Percentiles rank a stretch among this genome's conserved stretches.
Evolutionary conservation across 2,888 invertebrate genomes (phyloP).

Genomic region (Muschampia plurimacula): DNA sequence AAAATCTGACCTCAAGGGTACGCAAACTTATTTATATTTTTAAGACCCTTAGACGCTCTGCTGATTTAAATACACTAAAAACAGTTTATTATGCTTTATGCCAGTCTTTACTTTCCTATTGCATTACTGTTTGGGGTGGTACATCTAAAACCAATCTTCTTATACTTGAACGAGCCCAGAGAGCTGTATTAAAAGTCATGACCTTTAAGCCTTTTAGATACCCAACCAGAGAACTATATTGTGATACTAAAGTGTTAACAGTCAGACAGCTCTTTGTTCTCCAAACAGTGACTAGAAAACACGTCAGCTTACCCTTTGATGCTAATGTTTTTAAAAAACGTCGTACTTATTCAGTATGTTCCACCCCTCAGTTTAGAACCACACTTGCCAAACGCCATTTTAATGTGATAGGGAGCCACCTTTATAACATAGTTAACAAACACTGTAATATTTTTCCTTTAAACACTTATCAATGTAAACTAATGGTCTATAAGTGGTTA

Average conservation of each 20-base stretch:
- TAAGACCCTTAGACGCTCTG: conserved; percentile 37
- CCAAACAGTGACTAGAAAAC: not conserved
- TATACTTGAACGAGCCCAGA: conserved; percentile 17
- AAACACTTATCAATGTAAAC: not conserved
- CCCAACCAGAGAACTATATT: conserved; percentile 6
- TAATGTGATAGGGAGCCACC: not conserved
- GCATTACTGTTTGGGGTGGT: conserved; percentile 43
- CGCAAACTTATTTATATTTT: conserved; percentile 43
- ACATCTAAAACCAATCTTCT: conserved; percentile 30
- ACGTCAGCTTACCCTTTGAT: not conserved
- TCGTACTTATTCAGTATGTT: not conserved
- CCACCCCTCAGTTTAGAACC: not conserved
- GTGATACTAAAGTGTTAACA: conserved; percentile 9
- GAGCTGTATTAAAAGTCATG: conserved; percentile 24
- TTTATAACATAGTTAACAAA: conserved; percentile 22
- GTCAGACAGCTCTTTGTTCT: conserved; percentile 16
- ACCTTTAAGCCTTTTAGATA: conserved; percentile 19
- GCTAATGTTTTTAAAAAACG: not conserved
- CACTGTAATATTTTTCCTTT: conserved; percentile 15
- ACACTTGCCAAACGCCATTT: conserved; percentile 17
- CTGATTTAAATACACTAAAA: conserved; percentile 38
- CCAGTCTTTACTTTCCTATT: conserved; percentile 43
- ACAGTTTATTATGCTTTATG: conserved; percentile 41
- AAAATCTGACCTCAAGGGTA: conserved; percentile 35
- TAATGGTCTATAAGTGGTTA: not conserved